Evolutionary conservation across 2,888 invertebrate species (phyloP), one percentile per base, ranked within the genome.

Genomic region (Eustalomyia histrio): DNA sequence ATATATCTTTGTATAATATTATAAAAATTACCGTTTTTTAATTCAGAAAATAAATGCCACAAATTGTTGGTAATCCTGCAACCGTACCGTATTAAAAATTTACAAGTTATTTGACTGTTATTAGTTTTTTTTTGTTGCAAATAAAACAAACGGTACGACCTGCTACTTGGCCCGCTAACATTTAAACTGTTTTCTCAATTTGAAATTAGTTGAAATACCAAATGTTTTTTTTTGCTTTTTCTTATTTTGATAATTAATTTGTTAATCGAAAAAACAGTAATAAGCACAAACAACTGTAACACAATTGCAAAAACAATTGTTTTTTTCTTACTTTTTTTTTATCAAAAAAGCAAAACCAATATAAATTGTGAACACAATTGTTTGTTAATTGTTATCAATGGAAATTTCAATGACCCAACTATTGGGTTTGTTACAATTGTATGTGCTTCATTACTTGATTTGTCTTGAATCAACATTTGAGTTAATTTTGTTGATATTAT

Each of bases 221-320:
- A 76, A 63, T 76, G 24, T 14, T 10, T 65, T 63, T 64, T 47
- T 16, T 10, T n/a, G n/a, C 16, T 67, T 69, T 35, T 16, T 10
- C n/a, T 18, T 21, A 10, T 53, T 14, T 60, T 64, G 71, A 76
- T 72, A 67, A 72, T 65, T 65, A 50, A 43, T 53, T 63, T 60
- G 73, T 60, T 83, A 83, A 84, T 85, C 83, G 78, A 73, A 73
- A 84, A 84, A 78, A 84, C 80, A 83, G 69, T 68, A 84, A 84
- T 82, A 83, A 84, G 50, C 84, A 64, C 85, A 81, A 83, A 83
- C 85, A 83, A 80, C 12, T 29, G 7, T 58, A 85, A 85, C 83
- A 86, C 85, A 85, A 83, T 80, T 83, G 69, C 78, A 79, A 60
- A 83, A 80, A 50, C 76, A 80, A 47, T 76, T 50, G 17, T 47